These are phyloP conservation scores for Suillia variegata DNA, from an alignment of 2,888 invertebrate genomes.

Conservation along the genomic window DNA sequence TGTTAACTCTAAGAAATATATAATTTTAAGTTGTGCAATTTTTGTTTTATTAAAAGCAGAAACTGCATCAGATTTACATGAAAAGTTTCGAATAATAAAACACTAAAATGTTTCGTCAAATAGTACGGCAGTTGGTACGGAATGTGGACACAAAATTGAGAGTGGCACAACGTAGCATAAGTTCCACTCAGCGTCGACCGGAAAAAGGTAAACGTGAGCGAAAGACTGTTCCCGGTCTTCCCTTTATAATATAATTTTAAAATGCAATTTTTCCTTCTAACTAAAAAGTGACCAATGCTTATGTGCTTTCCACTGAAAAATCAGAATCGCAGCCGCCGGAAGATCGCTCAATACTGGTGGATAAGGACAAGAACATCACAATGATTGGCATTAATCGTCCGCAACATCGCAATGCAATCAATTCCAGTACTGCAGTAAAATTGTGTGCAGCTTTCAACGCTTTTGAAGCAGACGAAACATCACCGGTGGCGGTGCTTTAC, in stretches of 20 bases:
- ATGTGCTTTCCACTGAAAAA: too few relatives aligned
- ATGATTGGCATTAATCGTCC: slow-evolving; percentile 89
- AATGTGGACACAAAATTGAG: neutral
- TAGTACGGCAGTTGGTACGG: neutral
- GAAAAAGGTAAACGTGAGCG: neutral
- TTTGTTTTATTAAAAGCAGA: too few relatives aligned
- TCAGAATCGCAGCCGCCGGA: neutral
- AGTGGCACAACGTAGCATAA: neutral
- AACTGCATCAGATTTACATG: too few relatives aligned
- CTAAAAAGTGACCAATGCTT: too few relatives aligned
- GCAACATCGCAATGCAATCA: slow-evolving; percentile 80
- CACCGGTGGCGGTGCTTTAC: slow-evolving; percentile 78
- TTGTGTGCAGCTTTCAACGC: slow-evolving; percentile 74
- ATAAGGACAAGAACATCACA: slow-evolving; percentile 71
- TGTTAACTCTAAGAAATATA: too few relatives aligned
- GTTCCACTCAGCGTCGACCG: neutral
- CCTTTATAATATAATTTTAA: too few relatives aligned
- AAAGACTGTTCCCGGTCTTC: neutral
- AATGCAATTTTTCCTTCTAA: too few relatives aligned
- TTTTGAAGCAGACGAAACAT: slow-evolving; percentile 78
- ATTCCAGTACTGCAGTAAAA: slow-evolving; percentile 70
- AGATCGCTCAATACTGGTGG: slow-evolving; percentile 57
- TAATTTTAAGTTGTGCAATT: too few relatives aligned
- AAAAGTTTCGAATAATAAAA: too few relatives aligned
- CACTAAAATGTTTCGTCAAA: neutral